Evolutionary conservation across 1,140 invertebrate genomes (phyloP), one percentile per base, ranked within the genome.

Genomic region (Drosophila arizonae): DNA sequence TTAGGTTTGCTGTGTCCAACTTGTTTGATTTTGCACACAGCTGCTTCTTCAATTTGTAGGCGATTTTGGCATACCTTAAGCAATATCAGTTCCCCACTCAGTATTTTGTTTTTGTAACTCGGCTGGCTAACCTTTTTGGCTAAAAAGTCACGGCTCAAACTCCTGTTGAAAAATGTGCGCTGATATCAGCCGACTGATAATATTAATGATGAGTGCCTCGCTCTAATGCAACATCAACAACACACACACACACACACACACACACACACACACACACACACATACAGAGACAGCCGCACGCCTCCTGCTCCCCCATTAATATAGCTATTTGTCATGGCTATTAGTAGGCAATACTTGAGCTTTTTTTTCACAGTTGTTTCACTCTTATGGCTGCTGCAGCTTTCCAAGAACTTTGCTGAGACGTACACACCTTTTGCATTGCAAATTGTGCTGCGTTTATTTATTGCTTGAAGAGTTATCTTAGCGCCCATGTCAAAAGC

Each of bases 281-380:
- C n/a, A n/a, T 21, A 21, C 21, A 21, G 1, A 21, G 21, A 21
- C 4, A 67, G n/a, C 41, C n/a, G 28, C 17, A 24, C n/a, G 36
- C 5, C 57, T 46, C 41, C 60, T 69, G 28, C 72, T 33, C 52
- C 46, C 58, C 76, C 71, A 76, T 87, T 79, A 87, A 87, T 81
- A 87, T 73, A 77, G 82, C 75, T 61, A 86, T 86, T 87, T 86
- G 82, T 81, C 82, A 86, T 74, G 76, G 79, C 76, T 68, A 82
- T 87, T 87, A 79, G 72, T 55, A 39, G 62, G 61, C 64, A 65
- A 80, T 62, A 78, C 36, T 17, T 45, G 6, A 69, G 63, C 41
- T 78, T 62, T 21, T 21, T 58, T 15, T 58, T 15, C n/a, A 43
- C 57, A 77, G 64, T 21, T 33, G 6, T 33, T 33, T 33, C 8